A percentile compares a stretch with the other conserved stretches of the same genome.
These are phyloP conservation scores for Amblyraja radiata DNA, from an alignment of 2,797 vertebrate species.

Conservation along the genomic window DNA sequence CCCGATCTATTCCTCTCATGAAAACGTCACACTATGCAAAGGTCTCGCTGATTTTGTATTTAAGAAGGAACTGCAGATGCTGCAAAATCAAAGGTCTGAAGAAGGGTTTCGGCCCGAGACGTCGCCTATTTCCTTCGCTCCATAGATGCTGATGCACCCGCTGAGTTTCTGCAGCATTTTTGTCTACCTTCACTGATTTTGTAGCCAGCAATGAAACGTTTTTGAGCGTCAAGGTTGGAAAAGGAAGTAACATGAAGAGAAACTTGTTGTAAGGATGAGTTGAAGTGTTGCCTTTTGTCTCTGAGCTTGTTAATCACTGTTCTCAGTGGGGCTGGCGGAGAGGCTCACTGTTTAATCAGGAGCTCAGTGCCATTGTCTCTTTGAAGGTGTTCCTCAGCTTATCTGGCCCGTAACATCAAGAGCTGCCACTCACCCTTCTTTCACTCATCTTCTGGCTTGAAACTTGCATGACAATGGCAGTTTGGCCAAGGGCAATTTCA, in stretches of 20 bases:
- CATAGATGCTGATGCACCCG: no score
- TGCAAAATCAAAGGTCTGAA: no score
- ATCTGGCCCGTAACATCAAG: not conserved
- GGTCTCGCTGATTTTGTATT: not conserved
- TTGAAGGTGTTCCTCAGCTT: not conserved
- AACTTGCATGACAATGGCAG: not conserved
- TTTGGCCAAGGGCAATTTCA: not conserved
- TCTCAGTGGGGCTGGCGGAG: not conserved
- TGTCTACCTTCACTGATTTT: not conserved
- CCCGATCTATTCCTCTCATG: no score
- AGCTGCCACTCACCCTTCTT: not conserved
- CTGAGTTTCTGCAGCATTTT: no score
- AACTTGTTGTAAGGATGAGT: not conserved
- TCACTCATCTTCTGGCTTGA: not conserved
- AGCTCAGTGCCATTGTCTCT: not conserved
- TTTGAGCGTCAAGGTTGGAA: not conserved
- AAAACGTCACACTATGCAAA: no score
- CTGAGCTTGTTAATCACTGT: not conserved
- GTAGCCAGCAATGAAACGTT: not conserved
- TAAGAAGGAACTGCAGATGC: no score
- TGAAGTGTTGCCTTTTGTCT: not conserved
- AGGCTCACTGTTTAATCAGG: conserved; percentile 11
- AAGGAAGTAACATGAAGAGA: not conserved
- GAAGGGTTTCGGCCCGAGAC: no score
- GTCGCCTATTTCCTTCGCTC: no score